These are phyloP conservation scores for Elymnias hypermnestra DNA, from an alignment of 1,140 invertebrate genomes.

Conservation along the genomic window DNA sequence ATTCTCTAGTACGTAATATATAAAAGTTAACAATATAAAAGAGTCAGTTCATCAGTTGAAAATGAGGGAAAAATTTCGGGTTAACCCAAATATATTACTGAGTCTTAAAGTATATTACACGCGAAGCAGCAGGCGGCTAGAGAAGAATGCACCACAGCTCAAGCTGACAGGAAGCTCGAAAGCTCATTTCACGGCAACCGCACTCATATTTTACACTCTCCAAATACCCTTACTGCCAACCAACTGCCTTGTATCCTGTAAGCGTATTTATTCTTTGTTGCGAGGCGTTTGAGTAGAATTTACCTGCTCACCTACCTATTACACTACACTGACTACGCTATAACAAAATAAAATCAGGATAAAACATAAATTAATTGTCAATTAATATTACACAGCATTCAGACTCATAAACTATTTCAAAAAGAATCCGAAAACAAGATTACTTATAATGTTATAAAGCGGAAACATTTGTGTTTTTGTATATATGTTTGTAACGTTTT, in stretches of 20 bases:
- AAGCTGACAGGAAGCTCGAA: constrained; percentile 45
- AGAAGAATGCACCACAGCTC: constrained; percentile 41
- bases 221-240: constrained; percentile 41
- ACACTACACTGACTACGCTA: not conserved
- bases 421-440: too few species aligned
- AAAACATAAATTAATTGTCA: too few species aligned
- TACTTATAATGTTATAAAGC: too few species aligned
- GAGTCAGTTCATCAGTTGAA: too few species aligned
- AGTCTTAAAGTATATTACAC: constrained; percentile 17
- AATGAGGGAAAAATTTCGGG: not conserved
- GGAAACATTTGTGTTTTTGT: too few species aligned
- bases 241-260: constrained; percentile 28
- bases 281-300: constrained; percentile 35
- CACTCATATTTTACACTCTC: constrained; percentile 63
- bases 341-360: not conserved
- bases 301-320: constrained; percentile 19
- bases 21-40: too few species aligned
- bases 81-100: constrained; percentile 2
- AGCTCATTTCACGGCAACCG: constrained; percentile 62
- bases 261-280: constrained; percentile 43
- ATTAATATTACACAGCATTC: too few species aligned
- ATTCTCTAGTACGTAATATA: too few species aligned
- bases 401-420: too few species aligned
- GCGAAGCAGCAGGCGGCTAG: constrained; percentile 15
- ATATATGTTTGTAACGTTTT: too few species aligned